Conservation (phyloP, 2,113 vertebrate species). For the Gasterosteus nipponicus region DNA sequence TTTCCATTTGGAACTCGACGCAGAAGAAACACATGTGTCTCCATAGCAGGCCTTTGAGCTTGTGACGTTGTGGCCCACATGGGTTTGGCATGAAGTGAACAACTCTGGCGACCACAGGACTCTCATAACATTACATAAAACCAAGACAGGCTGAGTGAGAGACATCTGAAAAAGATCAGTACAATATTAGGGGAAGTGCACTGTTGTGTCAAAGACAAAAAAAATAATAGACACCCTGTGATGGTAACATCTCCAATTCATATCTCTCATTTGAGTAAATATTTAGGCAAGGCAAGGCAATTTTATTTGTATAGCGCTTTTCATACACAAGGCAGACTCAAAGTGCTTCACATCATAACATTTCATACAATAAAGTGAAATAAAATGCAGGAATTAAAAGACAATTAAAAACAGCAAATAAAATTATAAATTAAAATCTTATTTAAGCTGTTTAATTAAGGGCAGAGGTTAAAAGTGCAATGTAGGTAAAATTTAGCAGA, state of each 20-base stretch:
- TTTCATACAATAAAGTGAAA: too few relatives aligned
- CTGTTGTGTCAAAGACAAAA: neutral
- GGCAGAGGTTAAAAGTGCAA: too few relatives aligned
- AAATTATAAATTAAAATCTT: too few relatives aligned
- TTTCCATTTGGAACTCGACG: slow-evolving; percentile 33
- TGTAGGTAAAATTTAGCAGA: too few relatives aligned
- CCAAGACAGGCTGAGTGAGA: slow-evolving; percentile 10
- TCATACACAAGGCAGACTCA: too few relatives aligned
- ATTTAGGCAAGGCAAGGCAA: too few relatives aligned
- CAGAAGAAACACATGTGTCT: slow-evolving; percentile 47
- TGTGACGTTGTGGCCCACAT: slow-evolving; percentile 21
- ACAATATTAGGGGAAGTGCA: neutral
- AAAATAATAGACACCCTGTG: neutral
- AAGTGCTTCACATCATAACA: too few relatives aligned
- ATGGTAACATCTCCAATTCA: neutral
- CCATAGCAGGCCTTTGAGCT: slow-evolving; percentile 37
- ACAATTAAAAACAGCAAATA: too few relatives aligned
- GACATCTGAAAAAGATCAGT: slow-evolving; percentile 39
- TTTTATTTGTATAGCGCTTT: too few relatives aligned
- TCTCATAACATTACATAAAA: slow-evolving; percentile 22
- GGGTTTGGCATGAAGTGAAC: slow-evolving; percentile 30
- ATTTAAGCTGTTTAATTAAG: too few relatives aligned
- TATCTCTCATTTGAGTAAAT: neutral
- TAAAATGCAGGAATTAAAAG: too few relatives aligned
- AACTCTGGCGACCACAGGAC: neutral